Evolutionary conservation across 1,140 invertebrate genomes (phyloP).

Genomic region (Bombus waltoni): DNA sequence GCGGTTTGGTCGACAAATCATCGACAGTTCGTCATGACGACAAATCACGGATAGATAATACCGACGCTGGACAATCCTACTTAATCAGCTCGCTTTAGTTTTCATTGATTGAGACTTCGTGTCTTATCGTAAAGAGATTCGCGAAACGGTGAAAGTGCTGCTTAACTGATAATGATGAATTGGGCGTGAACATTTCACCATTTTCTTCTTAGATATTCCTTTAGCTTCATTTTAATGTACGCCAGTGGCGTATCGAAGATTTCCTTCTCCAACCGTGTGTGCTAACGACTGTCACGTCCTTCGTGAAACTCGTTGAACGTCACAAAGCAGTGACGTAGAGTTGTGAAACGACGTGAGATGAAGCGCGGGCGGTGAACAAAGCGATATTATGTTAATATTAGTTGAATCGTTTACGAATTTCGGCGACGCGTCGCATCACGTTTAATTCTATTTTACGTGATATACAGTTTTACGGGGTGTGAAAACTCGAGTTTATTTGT

Average conservation of each 20-base stretch:
- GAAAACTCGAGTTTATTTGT: background rate
- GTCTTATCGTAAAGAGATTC: background rate
- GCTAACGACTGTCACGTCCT: slow-evolving; percentile 12
- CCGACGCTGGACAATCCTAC: background rate
- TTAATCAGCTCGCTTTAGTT: background rate
- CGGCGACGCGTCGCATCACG: background rate
- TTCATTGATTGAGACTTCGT: background rate
- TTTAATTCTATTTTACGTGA: background rate
- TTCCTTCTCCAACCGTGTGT: background rate
- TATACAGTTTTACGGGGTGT: background rate
- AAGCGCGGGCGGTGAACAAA: background rate
- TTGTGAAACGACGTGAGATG: background rate
- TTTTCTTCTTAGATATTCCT: background rate
- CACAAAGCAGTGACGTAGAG: slow-evolving; percentile 24
- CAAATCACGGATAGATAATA: slow-evolving; percentile 34
- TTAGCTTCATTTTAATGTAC: background rate
- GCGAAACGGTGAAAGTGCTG: too few species aligned
- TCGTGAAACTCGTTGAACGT: slow-evolving; percentile 32
- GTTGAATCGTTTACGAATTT: background rate
- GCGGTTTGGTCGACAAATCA: background rate
- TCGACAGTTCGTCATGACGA: slow-evolving; percentile 37
- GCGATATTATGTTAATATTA: background rate
- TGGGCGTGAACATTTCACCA: background rate
- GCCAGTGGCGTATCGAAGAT: background rate
- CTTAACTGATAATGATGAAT: background rate